A percentile compares a stretch with the other conserved stretches of the same genome.
Evolutionary conservation across 2,888 invertebrate species (phyloP).

Genomic region (Rotaria magnacalcarata): DNA sequence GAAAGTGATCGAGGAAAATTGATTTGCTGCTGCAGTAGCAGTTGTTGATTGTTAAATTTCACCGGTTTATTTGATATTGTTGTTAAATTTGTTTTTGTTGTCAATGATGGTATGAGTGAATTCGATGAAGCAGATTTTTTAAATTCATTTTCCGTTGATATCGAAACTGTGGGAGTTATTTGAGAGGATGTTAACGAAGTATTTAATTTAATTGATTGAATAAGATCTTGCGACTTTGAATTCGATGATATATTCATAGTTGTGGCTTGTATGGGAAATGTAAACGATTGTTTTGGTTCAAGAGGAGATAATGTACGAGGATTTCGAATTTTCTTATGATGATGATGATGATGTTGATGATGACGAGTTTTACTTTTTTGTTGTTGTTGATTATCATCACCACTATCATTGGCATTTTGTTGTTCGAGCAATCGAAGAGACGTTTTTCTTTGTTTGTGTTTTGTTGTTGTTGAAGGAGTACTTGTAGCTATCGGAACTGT

Average conservation of each 20-base stretch:
- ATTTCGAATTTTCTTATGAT: not conserved
- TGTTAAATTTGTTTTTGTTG: constrained; percentile 19
- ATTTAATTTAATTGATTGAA: not conserved
- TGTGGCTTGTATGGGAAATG: not conserved
- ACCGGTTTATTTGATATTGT: not conserved
- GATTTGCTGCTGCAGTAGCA: not conserved
- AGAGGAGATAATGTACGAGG: not conserved
- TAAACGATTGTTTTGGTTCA: not conserved
- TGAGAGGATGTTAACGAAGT: not conserved
- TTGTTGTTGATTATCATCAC: constrained; percentile 29
- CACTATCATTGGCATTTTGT: not conserved
- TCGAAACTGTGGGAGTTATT: not conserved
- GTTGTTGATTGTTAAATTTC: not conserved
- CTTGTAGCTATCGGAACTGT: not conserved
- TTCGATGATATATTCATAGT: not conserved
- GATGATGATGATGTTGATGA: not conserved
- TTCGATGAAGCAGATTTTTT: constrained; percentile 23
- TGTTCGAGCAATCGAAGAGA: not conserved
- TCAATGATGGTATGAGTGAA: not conserved
- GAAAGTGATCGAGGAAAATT: constrained; percentile 14
- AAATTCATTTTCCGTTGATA: not conserved
- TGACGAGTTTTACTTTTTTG: not conserved
- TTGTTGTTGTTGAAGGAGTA: not conserved
- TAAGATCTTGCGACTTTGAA: not conserved
- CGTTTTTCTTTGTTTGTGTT: constrained; percentile 1